These are phyloP conservation scores for Jaculus jaculus DNA, from an alignment of 2,113 vertebrate genomes.

Conservation along the genomic window DNA sequence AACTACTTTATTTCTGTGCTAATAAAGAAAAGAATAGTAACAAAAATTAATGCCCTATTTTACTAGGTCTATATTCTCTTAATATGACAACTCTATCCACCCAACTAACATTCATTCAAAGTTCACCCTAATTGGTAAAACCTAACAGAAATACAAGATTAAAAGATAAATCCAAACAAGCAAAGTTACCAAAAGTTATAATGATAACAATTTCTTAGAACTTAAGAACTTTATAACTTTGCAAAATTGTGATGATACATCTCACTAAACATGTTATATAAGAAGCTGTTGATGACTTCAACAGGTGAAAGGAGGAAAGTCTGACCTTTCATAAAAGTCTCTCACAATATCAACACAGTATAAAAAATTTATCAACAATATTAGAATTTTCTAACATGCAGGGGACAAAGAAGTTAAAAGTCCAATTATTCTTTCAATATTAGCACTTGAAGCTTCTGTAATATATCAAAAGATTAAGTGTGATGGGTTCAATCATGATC, in stretches of 20 bases:
- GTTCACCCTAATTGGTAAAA: neutral
- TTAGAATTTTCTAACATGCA: constrained; percentile 36
- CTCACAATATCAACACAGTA: neutral
- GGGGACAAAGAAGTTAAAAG: constrained; percentile 67
- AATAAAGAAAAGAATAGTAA: too few species aligned
- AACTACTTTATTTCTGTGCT: neutral
- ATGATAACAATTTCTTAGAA: constrained; percentile 16
- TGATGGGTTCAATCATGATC: constrained; percentile 77
- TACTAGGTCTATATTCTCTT: neutral
- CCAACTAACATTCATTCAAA: neutral
- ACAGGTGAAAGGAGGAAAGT: neutral
- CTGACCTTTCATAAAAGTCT: neutral
- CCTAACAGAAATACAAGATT: neutral
- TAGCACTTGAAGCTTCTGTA: constrained; percentile 64
- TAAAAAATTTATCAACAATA: neutral
- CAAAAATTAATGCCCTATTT: neutral
- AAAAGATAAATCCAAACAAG: constrained; percentile 5
- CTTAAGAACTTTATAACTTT: constrained; percentile 10
- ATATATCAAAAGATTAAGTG: constrained; percentile 74
- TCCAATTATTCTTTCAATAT: constrained; percentile 48
- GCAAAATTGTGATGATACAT: neutral
- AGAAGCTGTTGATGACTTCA: constrained; percentile 19
- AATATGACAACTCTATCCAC: neutral
- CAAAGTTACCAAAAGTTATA: neutral
- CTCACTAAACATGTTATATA: neutral